A percentile compares a stretch with the other conserved stretches of the same genome.
Conservation (phyloP, 2,113 vertebrate genomes). For the Archilochus colubris region DNA sequence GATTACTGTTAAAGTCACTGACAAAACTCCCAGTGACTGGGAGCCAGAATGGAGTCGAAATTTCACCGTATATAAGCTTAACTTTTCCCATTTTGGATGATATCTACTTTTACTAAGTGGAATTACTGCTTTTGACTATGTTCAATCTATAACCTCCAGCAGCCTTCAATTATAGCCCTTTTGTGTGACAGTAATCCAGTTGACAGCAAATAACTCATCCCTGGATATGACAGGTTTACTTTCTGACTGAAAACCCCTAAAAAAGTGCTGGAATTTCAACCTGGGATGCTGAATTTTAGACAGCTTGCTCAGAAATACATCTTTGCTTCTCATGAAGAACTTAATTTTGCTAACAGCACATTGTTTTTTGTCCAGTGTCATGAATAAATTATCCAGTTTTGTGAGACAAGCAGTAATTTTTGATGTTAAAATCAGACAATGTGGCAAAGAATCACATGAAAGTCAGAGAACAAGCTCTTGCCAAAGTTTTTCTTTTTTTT, state of each 20-base stretch:
- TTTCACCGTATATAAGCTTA: slow-evolving; percentile 19
- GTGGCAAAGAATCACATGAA: background rate
- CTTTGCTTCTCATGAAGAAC: background rate
- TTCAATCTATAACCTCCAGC: slow-evolving; percentile 15
- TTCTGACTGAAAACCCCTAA: background rate
- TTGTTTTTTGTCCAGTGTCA: background rate
- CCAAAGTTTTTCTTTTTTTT: background rate
- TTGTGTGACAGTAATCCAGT: background rate
- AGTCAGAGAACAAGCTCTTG: background rate
- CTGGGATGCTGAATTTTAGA: background rate
- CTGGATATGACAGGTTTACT: slow-evolving; percentile 2
- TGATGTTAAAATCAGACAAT: background rate
- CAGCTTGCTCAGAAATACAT: background rate
- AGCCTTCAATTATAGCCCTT: slow-evolving; percentile 21
- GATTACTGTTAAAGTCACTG: background rate
- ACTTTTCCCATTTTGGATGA: slow-evolving; percentile 33
- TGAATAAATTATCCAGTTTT: background rate
- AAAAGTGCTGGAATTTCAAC: slow-evolving; percentile 14
- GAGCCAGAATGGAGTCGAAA: background rate
- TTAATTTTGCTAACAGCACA: background rate
- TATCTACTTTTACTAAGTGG: slow-evolving; percentile 52
- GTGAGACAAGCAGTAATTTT: background rate
- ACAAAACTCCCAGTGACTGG: background rate
- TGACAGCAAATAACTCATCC: slow-evolving; percentile 31
- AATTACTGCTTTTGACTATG: slow-evolving; percentile 43